Conservation (phyloP, 2,797 vertebrate species). For the Cossypha polioptera region DNA sequence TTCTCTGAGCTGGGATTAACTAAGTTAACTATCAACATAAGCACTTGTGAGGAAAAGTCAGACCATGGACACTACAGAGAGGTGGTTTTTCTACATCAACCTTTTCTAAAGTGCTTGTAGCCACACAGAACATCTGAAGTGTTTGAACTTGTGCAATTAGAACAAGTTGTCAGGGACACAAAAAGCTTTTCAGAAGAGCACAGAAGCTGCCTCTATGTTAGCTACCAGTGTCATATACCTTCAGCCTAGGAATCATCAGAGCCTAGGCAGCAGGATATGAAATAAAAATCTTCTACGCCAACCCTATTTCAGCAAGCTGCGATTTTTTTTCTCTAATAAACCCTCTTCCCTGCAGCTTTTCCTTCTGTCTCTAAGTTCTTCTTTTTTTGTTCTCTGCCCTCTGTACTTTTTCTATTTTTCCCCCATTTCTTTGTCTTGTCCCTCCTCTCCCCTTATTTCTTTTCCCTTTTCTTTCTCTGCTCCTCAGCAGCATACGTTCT, state of each 20-base stretch:
- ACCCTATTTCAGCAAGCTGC: conserved; percentile 58
- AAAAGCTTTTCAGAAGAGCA: conserved; percentile 72
- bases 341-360: conserved; percentile 69
- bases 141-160: conserved; percentile 75
- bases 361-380: conserved; percentile 65
- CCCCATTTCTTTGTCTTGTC: conserved; percentile 19
- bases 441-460: neutral
- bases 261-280: conserved; percentile 65
- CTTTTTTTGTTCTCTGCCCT: conserved; percentile 57
- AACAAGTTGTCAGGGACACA: conserved; percentile 75
- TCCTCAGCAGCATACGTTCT: neutral
- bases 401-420: conserved; percentile 37
- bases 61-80: conserved; percentile 14
- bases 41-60: conserved; percentile 48
- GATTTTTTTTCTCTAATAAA: conserved; percentile 66
- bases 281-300: conserved; percentile 62
- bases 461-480: neutral
- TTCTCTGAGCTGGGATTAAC: neutral
- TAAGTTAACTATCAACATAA: conserved; percentile 25
- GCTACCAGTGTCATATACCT: conserved; percentile 66
- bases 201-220: conserved; percentile 65
- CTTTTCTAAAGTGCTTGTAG: conserved; percentile 65
- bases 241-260: conserved; percentile 68
- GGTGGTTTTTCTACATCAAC: conserved; percentile 63
- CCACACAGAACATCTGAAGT: conserved; percentile 61